Percentiles rank a stretch among this genome's conserved stretches.
Conservation (phyloP, 2,888 invertebrate genomes). For the Cheilosia grossa region DNA sequence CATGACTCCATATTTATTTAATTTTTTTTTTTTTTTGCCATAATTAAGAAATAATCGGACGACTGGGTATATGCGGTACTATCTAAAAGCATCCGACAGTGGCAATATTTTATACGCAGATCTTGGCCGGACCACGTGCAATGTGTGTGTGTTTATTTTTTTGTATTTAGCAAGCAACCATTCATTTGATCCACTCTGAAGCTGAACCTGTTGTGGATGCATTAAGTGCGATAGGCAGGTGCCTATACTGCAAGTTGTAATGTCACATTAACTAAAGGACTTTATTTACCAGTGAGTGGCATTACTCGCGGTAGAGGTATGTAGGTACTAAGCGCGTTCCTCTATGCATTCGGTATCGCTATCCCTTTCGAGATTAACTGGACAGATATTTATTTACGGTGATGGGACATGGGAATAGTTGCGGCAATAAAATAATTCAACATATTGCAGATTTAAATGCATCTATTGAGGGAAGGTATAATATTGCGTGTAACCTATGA, state of each 20-base stretch:
- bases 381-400: too few relatives aligned
- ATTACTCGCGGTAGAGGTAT: background rate
- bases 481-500: too few relatives aligned
- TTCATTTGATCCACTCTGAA: conserved; percentile 13
- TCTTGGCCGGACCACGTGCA: conserved; percentile 2
- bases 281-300: conserved; percentile 47
- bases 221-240: conserved; percentile 5
- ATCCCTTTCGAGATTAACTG: background rate
- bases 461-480: too few relatives aligned
- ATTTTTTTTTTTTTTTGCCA: conserved; percentile 40
- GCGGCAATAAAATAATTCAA: too few relatives aligned
- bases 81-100: conserved; percentile 52
- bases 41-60: conserved; percentile 72
- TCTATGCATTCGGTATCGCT: background rate
- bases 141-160: background rate
- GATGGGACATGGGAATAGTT: too few relatives aligned
- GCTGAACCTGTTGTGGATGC: conserved; percentile 33
- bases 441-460: too few relatives aligned
- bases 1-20: conserved; percentile 48
- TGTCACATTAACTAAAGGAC: conserved; percentile 54
- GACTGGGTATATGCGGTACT: conserved; percentile 32
- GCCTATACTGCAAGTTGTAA: conserved; percentile 14
- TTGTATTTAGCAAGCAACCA: background rate
- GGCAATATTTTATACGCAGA: conserved; percentile 39
- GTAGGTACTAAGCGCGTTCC: background rate